Evolutionary conservation across 2,888 invertebrate genomes (phyloP), one percentile per base, ranked within the genome.

Genomic region (Cheilosia grossa): DNA sequence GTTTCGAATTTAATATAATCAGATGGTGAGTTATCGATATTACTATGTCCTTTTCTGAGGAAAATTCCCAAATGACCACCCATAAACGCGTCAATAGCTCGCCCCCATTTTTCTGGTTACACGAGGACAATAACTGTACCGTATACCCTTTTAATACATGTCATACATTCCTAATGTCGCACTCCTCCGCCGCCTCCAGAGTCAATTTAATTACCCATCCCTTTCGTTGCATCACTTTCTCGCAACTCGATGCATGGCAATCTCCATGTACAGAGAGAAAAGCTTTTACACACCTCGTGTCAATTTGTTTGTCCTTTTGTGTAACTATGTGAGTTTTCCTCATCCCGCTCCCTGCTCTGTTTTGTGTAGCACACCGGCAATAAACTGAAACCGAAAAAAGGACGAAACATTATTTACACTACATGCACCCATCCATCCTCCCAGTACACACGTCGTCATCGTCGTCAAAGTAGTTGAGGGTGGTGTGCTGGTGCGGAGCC

Each of bases 381-480:
- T 81, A 81, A 85, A 81, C 54, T 66, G 53, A 54, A 73, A 85
- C 64, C 59, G 63, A 72, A 59, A 81, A 72, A 67, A 83, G 27
- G 61, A 64, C 53, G 42, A 49, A 73, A 66, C 73, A 82, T 66
- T 61, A 72, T 53, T 61, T 61, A 59, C 77, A 42, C 47, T 61
- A 54, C 70, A 74, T 67, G 63, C 77, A 69, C 30, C 63, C 69
- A 67, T 72, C 56, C 61, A 61, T 44, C 59, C 64, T 51, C 56
- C 37, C 37, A 17, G 44, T 49, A 67, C 63, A 74, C 66, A 74
- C 66, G 51, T 59, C 66, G 58, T 42, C 66, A 53, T 42, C 58
- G 15, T 37, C 64, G 54, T 78, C 82, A 70, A 77, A 79, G 79
- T 74, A 79, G 58, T 19, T 80, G 83, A 78, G 63, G 67, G 64